phyloP scores from a whole-genome alignment of 2,797 vertebrate genomes.

The Podarcis lilfordi region DNA sequence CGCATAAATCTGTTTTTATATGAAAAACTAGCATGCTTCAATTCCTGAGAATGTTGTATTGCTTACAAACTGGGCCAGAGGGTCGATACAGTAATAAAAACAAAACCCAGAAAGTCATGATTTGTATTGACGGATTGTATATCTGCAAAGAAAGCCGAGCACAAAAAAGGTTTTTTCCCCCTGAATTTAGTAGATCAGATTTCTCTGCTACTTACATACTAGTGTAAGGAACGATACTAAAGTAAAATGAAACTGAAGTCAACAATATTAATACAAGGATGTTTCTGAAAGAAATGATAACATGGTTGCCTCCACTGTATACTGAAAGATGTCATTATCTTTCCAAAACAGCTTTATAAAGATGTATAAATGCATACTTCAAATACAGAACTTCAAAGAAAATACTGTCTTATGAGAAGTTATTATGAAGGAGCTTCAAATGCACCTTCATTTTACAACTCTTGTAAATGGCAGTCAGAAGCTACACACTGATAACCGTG shows the following conservation, averaged over 20 bases:
- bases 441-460: not conserved
- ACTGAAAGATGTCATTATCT: not conserved
- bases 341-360: not conserved
- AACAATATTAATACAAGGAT: not conserved
- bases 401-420: not conserved
- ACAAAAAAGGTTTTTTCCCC: slow-evolving; percentile 24
- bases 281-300: not conserved
- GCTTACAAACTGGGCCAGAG: slow-evolving; percentile 58
- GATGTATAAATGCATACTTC: not conserved
- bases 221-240: not conserved
- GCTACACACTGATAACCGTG: not conserved
- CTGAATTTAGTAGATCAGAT: slow-evolving; percentile 33
- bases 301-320: not conserved
- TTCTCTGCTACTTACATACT: slow-evolving; percentile 13
- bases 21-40: slow-evolving; percentile 25
- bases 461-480: not conserved
- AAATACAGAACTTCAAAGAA: not conserved
- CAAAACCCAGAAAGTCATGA: slow-evolving; percentile 48
- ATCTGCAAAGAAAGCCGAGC: slow-evolving; percentile 57
- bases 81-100: slow-evolving; percentile 69
- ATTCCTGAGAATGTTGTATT: slow-evolving; percentile 47
- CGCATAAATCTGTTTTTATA: not conserved
- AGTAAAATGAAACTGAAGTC: slow-evolving; percentile 39
- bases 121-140: slow-evolving; percentile 62
- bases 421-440: not conserved